Evolutionary conservation across 2,113 vertebrate species (phyloP), one percentile per base, ranked within the genome.

Genomic region (Azemiops feae): DNA sequence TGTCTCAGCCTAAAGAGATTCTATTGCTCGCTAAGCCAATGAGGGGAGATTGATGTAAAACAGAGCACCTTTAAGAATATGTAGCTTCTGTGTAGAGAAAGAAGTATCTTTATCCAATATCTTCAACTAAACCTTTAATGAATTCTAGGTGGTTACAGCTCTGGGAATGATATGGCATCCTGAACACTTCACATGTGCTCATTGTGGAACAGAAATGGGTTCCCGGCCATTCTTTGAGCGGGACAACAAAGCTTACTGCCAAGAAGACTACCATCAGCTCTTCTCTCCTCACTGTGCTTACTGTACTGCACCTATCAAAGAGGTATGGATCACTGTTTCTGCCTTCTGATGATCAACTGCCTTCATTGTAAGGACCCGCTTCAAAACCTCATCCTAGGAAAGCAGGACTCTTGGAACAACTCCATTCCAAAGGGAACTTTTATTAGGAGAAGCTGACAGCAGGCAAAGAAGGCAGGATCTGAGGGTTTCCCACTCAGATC

Each of bases 101-200:
- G 53, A 10, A 12, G 5, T 43, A n/a, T 54, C 39, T 89, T 53
- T 89, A 30, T 23, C 10, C 58, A 30, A 20, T 47, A 9, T 4
- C 34, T 34, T 89, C 39, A 47, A 34, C 53, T 89, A n/a, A 43
- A 12, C 22, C 34, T 74, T 50, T 3, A 50, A 45, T 39, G n/a
- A 5, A 58, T 9, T 1, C 0, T 91, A 99, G 99, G 97, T 98
- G 91, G 97, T 99, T 94, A 98, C 98, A 0, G 99, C 98, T 0
- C 97, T 99, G 91, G 99, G 98, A 53, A 94, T 97, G 89, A 97
- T 97, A 1, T 99, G 99, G 98, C 99, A 99, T 86, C 98, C 98
- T 0, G 98, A 99, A 86, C 99, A 99, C 96, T 99, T 99, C 94
- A 94, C 98, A 90, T 99, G 99, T 1, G 1, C 39, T 27, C 89